These are phyloP conservation scores for Labrus mixtus DNA, from an alignment of 2,113 vertebrate species.

Conservation along the genomic window DNA sequence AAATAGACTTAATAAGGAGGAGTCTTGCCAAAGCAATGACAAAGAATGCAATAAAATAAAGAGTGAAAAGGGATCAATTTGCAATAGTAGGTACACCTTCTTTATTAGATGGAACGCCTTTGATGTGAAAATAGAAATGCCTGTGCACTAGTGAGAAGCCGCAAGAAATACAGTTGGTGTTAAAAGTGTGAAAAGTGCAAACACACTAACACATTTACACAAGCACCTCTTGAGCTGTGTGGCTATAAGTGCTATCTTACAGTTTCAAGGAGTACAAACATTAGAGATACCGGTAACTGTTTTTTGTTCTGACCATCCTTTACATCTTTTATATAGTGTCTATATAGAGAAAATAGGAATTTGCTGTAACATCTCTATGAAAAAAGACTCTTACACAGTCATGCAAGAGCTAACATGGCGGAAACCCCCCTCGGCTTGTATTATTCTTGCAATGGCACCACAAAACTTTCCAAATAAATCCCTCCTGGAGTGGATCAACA, in stretches of 20 bases:
- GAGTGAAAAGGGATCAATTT: conserved; percentile 29
- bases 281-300: neutral
- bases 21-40: conserved; percentile 48
- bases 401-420: conserved; percentile 18
- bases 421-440: conserved; percentile 35
- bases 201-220: neutral
- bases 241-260: conserved; percentile 40
- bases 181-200: conserved; percentile 50
- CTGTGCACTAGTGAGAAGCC: conserved; percentile 17
- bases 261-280: conserved; percentile 39
- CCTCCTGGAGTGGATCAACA: conserved; percentile 41
- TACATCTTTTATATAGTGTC: too few species aligned
- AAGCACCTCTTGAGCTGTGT: conserved; percentile 40
- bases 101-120: conserved; percentile 25
- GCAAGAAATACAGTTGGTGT: conserved; percentile 32
- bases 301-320: neutral
- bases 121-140: conserved; percentile 54
- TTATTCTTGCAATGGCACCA: conserved; percentile 49
- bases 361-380: neutral
- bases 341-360: neutral
- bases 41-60: conserved; percentile 42
- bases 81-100: conserved; percentile 13
- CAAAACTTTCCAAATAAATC: conserved; percentile 64
- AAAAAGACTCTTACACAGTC: neutral
- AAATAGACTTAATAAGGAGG: conserved; percentile 62